Conservation (phyloP, 2,888 invertebrate genomes). For the Drosophila meridionalis region DNA sequence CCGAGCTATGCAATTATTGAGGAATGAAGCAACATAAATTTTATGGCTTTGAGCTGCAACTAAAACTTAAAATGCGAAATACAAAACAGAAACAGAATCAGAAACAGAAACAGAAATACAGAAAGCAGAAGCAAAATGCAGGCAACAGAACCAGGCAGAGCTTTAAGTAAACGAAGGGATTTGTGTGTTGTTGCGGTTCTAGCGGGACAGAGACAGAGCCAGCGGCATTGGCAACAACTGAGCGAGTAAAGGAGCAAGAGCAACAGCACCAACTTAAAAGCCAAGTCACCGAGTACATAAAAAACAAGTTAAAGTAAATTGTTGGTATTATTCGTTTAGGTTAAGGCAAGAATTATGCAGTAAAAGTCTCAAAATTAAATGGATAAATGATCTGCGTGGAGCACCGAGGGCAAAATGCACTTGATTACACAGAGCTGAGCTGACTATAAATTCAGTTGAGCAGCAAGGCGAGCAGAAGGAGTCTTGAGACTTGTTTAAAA, state of each 20-base stretch:
- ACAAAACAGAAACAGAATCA: slow-evolving; percentile 6
- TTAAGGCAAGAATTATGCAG: slow-evolving; percentile 65
- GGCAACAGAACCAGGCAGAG: slow-evolving; percentile 35
- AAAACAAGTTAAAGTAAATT: slow-evolving; percentile 79
- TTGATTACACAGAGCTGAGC: slow-evolving; percentile 12
- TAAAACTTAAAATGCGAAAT: slow-evolving; percentile 51
- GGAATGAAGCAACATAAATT: slow-evolving; percentile 80
- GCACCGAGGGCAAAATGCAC: slow-evolving; percentile 39
- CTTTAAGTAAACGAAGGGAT: slow-evolving; percentile 64
- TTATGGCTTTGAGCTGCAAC: slow-evolving; percentile 64
- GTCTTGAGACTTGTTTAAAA: neutral
- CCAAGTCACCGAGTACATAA: slow-evolving; percentile 79
- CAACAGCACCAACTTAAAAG: slow-evolving; percentile 47
- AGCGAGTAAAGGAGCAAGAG: slow-evolving; percentile 7
- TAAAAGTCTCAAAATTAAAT: slow-evolving; percentile 37
- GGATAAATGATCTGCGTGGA: slow-evolving; percentile 13
- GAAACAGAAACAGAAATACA: slow-evolving; percentile 11
- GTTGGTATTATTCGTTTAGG: slow-evolving; percentile 79
- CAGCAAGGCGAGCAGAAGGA: neutral
- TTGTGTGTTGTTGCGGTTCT: slow-evolving; percentile 59
- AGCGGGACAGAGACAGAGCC: slow-evolving; percentile 13
- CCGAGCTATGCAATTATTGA: slow-evolving; percentile 81
- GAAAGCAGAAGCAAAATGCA: slow-evolving; percentile 22
- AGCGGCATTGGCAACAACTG: neutral
- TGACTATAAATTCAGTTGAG: slow-evolving; percentile 1